Evolutionary conservation across 1,140 invertebrate species (phyloP).

Genomic region (Neuroterus valhalla): DNA sequence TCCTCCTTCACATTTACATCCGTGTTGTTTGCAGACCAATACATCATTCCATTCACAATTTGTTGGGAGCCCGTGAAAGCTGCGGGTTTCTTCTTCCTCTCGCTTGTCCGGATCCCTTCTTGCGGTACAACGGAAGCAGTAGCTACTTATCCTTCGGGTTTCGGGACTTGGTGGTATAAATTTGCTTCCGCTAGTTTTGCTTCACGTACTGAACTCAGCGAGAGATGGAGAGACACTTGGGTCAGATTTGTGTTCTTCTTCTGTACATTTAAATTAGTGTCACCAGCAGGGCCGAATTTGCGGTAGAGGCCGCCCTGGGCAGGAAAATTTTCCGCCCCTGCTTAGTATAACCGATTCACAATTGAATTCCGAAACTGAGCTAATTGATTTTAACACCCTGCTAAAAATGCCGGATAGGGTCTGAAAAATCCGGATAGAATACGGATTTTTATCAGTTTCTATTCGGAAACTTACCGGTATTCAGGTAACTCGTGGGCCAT

Average conservation of each 20-base stretch:
- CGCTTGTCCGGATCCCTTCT: constrained; percentile 48
- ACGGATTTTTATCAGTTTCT: too few relatives aligned
- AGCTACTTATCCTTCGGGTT: constrained; percentile 64
- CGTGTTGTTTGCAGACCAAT: constrained; percentile 56
- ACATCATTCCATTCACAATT: constrained; percentile 70
- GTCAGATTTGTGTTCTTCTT: constrained; percentile 16
- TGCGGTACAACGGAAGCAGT: constrained; percentile 63
- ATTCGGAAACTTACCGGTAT: too few relatives aligned
- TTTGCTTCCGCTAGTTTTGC: constrained; percentile 57
- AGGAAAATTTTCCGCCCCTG: too few relatives aligned
- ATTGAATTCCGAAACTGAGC: too few relatives aligned
- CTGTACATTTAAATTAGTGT: constrained; percentile 45
- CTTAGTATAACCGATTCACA: too few relatives aligned
- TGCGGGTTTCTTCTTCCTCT: constrained; percentile 52
- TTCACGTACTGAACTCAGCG: background rate
- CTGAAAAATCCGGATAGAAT: too few relatives aligned
- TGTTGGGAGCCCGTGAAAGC: constrained; percentile 67
- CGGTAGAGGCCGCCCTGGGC: too few relatives aligned
- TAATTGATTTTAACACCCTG: too few relatives aligned
- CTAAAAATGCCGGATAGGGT: too few relatives aligned
- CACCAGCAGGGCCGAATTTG: constrained; percentile 29
- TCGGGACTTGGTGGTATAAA: constrained; percentile 53
- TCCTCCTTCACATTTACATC: constrained; percentile 56
- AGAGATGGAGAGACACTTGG: background rate
- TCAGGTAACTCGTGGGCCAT: too few relatives aligned